These are phyloP conservation scores for Cantharis rufa DNA, from an alignment of 2,888 invertebrate species.

Conservation along the genomic window DNA sequence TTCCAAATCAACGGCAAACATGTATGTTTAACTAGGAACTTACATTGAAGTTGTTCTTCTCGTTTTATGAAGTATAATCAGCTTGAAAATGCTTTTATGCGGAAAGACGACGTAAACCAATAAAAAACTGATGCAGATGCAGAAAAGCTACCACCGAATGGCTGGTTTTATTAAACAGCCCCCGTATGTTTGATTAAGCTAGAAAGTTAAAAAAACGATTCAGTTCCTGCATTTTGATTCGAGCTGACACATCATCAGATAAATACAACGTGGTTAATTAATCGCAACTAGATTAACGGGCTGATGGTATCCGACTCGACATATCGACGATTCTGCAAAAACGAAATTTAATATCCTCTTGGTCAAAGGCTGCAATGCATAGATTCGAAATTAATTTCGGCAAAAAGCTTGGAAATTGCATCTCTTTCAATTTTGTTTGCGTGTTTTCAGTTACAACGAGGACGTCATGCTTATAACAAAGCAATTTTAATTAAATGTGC, in stretches of 20 bases:
- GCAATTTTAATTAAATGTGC: neutral
- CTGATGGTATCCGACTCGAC: neutral
- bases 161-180: neutral
- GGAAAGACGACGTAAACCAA: neutral
- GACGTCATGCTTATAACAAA: neutral
- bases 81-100: neutral
- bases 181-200: neutral
- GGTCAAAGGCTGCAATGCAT: neutral
- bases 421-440: neutral
- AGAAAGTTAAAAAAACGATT: neutral
- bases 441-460: neutral
- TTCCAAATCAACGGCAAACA: neutral
- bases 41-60: neutral
- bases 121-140: neutral
- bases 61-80: neutral
- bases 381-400: neutral
- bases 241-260: slow-evolving; percentile 11
- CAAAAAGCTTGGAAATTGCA: neutral
- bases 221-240: neutral
- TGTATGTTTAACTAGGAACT: neutral
- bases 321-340: neutral
- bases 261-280: slow-evolving; percentile 11
- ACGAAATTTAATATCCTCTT: neutral
- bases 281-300: slow-evolving; percentile 15
- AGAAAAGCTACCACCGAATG: too few relatives aligned